phyloP scores from a whole-genome alignment of 2,888 invertebrate species.

The Timandra comae region DNA sequence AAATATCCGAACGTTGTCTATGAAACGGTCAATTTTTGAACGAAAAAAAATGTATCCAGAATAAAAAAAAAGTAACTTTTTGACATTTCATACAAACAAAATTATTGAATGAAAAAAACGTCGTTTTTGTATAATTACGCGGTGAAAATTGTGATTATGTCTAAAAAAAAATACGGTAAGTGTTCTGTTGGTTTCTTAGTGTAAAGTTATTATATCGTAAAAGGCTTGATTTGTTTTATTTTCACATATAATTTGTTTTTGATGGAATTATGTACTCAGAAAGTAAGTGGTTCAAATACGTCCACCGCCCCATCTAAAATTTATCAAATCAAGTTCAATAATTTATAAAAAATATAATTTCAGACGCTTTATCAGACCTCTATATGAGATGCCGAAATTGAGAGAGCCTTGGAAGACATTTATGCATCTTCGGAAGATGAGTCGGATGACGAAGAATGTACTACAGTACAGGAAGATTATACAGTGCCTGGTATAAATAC shows the following conservation, averaged over 20 bases:
- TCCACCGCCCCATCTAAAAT: constrained; percentile 3
- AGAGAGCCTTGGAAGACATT: not conserved
- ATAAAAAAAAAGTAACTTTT: no score
- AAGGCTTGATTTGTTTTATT: not conserved
- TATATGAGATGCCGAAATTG: not conserved
- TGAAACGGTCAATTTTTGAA: not conserved
- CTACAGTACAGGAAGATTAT: not conserved
- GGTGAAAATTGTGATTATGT: not conserved
- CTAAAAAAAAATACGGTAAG: not conserved
- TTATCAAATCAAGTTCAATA: constrained; percentile 1
- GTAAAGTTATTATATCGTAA: not conserved
- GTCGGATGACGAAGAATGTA: not conserved
- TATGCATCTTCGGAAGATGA: not conserved
- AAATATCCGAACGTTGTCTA: not conserved
- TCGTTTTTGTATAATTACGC: not conserved
- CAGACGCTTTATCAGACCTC: no score
- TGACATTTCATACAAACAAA: not conserved
- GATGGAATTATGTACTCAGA: not conserved
- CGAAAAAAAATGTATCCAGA: not conserved
- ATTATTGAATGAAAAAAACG: not conserved
- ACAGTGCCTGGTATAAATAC: not conserved
- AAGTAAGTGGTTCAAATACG: not conserved
- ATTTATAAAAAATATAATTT: not conserved
- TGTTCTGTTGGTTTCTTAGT: not conserved
- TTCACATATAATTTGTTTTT: not conserved